Evolutionary conservation across 2,113 vertebrate species (phyloP), one percentile per base, ranked within the genome.

Genomic region (Aphelocoma coerulescens): DNA sequence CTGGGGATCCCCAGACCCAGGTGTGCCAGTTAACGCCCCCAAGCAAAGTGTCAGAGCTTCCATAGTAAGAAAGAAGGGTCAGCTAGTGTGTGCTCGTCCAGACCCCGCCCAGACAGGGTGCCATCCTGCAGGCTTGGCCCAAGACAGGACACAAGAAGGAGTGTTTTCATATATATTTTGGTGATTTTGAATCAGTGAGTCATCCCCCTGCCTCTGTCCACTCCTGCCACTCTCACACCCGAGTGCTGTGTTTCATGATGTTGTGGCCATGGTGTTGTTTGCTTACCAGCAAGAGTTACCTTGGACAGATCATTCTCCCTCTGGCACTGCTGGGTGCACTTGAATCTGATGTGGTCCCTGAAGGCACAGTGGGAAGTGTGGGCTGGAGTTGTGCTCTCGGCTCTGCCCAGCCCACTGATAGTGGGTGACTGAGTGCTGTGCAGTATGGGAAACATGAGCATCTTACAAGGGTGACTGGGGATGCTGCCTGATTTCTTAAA

Each of bases 311-410:
- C 26, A 1, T 49, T 35, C 2, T 7, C 6, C 23, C 16, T 49
- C 35, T 35, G 33, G 27, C 32, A 0, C 28, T 58, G 73, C 59
- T 52, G 73, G 52, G 16, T 24, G 58, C 16, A 7, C 57, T 49
- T 14, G 30, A n/a, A 35, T 11, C 22, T 4, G 4, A 3, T 0
- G 0, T 2, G 4, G 62, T 74, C 30, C 73, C 59, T 0, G 5
- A 4, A 72, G 55, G 49, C 6, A 0, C 49, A 3, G 52, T 5
- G 69, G 48, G 63, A 39, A 66, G 18, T 0, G 2, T 1, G 22
- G n/a, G 51, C 77, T 69, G 81, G 62, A 77, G 41, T 80, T 14
- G n/a, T 18, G 54, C 59, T 19, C 61, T 27, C n/a, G 66, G 57
- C 73, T 39, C 48, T 58, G 39, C 66, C 5, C 4, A 67, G 51